Conservation (phyloP, 2,797 vertebrate genomes). For the Helicolenus hilgendorfi region DNA sequence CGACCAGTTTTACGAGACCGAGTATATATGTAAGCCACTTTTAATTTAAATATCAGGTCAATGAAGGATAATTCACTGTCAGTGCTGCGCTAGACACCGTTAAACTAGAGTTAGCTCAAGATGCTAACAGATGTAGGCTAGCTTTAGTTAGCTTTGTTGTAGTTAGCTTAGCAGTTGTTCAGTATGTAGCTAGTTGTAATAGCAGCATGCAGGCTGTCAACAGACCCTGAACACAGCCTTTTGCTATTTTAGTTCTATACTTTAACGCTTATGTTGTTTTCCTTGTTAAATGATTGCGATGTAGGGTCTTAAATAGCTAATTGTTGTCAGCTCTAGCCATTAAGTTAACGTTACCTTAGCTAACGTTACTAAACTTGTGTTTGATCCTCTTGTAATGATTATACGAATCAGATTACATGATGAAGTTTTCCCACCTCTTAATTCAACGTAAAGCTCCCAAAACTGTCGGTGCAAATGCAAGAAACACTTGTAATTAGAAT, state of each 20-base stretch:
- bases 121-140: constrained; percentile 21
- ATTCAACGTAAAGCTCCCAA: neutral
- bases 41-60: neutral
- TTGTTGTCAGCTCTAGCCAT: neutral
- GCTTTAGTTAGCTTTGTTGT: constrained; percentile 22
- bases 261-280: neutral
- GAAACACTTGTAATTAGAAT: neutral
- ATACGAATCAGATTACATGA: neutral
- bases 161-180: constrained; percentile 20
- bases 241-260: neutral
- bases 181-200: neutral
- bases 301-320: neutral
- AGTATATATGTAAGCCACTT: neutral
- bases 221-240: neutral
- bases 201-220: neutral
- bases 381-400: neutral
- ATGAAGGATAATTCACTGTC: accelerated
- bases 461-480: neutral
- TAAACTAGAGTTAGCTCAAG: neutral
- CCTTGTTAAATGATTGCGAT: accelerated
- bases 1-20: neutral
- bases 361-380: neutral
- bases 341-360: neutral
- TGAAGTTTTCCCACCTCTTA: neutral
- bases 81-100: neutral